These are phyloP conservation scores for Channallabes apus DNA, from an alignment of 2,797 vertebrate genomes.

Conservation along the genomic window DNA sequence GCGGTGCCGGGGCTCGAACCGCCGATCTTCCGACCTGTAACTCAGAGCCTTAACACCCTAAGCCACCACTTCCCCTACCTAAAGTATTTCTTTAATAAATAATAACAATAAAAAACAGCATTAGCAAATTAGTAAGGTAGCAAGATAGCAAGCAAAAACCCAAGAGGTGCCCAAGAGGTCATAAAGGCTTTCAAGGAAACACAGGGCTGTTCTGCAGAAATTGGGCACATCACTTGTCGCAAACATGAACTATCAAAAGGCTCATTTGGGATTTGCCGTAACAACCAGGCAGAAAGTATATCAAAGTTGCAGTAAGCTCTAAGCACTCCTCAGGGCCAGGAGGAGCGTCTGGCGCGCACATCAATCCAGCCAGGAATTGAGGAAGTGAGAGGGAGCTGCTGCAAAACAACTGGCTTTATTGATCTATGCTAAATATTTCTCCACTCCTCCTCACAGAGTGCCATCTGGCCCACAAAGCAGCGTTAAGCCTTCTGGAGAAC, in stretches of 20 bases:
- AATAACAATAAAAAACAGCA: background rate
- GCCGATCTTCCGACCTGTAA: no score
- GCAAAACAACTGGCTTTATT: conserved; percentile 47
- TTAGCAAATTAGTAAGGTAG: background rate
- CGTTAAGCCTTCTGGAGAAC: background rate
- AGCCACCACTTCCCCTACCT: no score
- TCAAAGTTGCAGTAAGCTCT: background rate
- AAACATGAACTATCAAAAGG: background rate
- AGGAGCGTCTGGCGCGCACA: conserved; percentile 40
- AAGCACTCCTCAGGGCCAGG: conserved; percentile 15
- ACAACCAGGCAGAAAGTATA: conserved; percentile 24
- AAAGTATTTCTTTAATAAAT: background rate
- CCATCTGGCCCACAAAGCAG: conserved; percentile 17
- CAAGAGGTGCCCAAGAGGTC: background rate
- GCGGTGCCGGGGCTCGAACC: no score
- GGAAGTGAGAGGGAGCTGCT: conserved; percentile 18
- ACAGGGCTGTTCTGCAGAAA: background rate
- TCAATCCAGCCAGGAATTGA: conserved; percentile 38
- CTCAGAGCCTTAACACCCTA: no score
- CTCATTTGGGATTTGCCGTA: conserved; percentile 1
- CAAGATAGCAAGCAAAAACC: background rate
- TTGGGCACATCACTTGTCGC: background rate
- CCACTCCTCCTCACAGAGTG: conserved; percentile 32
- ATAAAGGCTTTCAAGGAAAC: background rate
- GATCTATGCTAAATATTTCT: conserved; percentile 51